Conservation (phyloP, 2,888 invertebrate genomes). For the Lingula anatina region DNA sequence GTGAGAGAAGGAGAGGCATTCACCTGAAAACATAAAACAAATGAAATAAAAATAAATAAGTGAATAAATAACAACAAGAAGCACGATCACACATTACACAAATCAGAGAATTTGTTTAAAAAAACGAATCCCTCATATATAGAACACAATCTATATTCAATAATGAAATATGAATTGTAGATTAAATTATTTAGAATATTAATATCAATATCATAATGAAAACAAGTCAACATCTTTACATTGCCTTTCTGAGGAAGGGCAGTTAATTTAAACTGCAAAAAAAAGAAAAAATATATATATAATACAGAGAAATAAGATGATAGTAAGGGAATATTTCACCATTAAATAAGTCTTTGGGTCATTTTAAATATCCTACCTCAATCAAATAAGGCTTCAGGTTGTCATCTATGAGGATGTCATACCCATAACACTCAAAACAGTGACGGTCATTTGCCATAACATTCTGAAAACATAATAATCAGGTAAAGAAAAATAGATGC, state of each 20-base stretch:
- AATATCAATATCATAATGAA: no score
- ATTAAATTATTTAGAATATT: no score
- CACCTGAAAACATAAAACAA: conserved; percentile 57
- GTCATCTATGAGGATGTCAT: conserved; percentile 93
- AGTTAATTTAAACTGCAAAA: conserved; percentile 64
- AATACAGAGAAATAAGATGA: no score
- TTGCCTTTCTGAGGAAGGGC: no score
- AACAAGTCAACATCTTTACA: no score
- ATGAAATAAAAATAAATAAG: background rate
- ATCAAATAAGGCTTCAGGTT: conserved; percentile 90
- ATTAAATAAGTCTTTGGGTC: background rate
- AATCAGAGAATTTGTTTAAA: no score
- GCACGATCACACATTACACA: no score
- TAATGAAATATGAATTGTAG: no score
- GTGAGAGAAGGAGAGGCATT: conserved; percentile 93
- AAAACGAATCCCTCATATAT: no score
- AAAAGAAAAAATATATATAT: background rate
- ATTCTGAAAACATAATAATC: conserved; percentile 30
- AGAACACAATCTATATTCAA: no score
- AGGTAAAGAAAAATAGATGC: no score
- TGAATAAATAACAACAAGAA: no score
- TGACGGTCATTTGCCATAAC: conserved; percentile 90
- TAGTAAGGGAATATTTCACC: background rate
- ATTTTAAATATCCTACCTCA: conserved; percentile 58
- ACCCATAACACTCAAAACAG: conserved; percentile 92